A percentile compares a stretch with the other conserved stretches of the same genome.
Evolutionary conservation across 2,888 invertebrate genomes (phyloP).

Genomic region (Pimpla rufipes): DNA sequence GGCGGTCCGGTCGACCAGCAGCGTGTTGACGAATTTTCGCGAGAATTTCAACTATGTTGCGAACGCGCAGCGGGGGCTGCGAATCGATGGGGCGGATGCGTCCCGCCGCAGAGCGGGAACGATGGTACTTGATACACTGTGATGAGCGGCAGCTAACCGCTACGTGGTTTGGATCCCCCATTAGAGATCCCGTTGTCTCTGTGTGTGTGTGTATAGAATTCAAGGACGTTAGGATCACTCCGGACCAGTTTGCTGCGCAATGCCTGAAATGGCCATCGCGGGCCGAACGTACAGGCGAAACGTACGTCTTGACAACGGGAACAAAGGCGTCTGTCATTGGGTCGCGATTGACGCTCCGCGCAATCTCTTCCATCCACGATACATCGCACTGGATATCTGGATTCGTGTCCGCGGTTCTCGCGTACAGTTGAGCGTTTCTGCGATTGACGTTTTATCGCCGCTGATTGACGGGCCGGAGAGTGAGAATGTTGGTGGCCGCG

Average conservation of each 20-base stretch:
- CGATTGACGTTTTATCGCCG: not conserved
- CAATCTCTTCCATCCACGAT: not conserved
- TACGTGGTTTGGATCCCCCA: slow-evolving; percentile 41
- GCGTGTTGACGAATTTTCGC: slow-evolving; percentile 17
- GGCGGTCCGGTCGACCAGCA: not conserved
- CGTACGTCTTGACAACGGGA: not conserved
- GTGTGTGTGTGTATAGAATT: not conserved
- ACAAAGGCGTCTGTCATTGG: not conserved
- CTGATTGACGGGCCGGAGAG: not conserved
- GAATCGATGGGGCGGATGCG: not conserved
- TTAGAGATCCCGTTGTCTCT: slow-evolving; percentile 33
- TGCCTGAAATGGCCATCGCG: not conserved
- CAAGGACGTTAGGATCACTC: slow-evolving; percentile 25
- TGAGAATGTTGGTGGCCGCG: too few relatives aligned
- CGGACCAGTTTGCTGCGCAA: not conserved
- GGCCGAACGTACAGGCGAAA: not conserved
- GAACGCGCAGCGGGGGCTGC: not conserved
- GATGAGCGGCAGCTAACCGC: slow-evolving; percentile 46
- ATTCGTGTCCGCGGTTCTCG: not conserved
- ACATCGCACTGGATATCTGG: not conserved
- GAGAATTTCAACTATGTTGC: slow-evolving; percentile 3
- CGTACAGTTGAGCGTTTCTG: not conserved
- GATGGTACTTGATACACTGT: slow-evolving; percentile 40
- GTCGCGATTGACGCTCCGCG: not conserved
- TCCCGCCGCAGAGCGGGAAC: slow-evolving; percentile 12